Evolutionary conservation across 2,113 vertebrate genomes (phyloP), one percentile per base, ranked within the genome.

Genomic region (Tachycineta bicolor): DNA sequence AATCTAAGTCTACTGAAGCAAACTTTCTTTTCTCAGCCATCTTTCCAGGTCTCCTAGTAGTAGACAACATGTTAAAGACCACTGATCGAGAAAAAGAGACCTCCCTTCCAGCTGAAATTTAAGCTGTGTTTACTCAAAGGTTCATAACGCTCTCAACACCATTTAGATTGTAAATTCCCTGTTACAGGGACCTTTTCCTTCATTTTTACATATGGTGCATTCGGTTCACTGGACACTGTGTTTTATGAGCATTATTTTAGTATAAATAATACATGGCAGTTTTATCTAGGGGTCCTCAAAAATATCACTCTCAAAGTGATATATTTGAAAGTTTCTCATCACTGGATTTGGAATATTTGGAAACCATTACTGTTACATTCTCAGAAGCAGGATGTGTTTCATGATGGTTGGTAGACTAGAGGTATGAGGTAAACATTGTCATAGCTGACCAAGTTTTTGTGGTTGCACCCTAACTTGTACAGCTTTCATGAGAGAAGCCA

Each of bases 401-500:
- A 12, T 50, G 82, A 80, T 34, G 44, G 64, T 52, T 76, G 56
- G 43, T 75, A 88, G 31, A 26, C 59, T 25, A 68, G 18, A 93
- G n/a, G 9, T 58, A 71, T 39, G 39, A 37, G 53, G 65, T 76
- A 91, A 94, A 93, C 28, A 67, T 47, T 75, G 69, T 67, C 56
- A 70, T 33, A 82, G 60, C 49, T 65, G 68, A 86, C 68, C 60
- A 71, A 63, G 41, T 75, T 90, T 79, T 26, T 90, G 77, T 76
- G 79, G n/a, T 52, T 90, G 73, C 41, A 94, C 49, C 64, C 56
- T 64, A 71, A 73, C 41, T 87, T 69, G 39, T 34, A 69, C 34
- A 74, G 84, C 60, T 94, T 95, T 88, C 55, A 47, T 60, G 33
- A 80, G 68, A 85, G 80, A 90, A 81, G 73, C 79, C 77, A 94